These are phyloP conservation scores for Ennomos quercinarius DNA, from an alignment of 2,888 invertebrate genomes.

Conservation along the genomic window DNA sequence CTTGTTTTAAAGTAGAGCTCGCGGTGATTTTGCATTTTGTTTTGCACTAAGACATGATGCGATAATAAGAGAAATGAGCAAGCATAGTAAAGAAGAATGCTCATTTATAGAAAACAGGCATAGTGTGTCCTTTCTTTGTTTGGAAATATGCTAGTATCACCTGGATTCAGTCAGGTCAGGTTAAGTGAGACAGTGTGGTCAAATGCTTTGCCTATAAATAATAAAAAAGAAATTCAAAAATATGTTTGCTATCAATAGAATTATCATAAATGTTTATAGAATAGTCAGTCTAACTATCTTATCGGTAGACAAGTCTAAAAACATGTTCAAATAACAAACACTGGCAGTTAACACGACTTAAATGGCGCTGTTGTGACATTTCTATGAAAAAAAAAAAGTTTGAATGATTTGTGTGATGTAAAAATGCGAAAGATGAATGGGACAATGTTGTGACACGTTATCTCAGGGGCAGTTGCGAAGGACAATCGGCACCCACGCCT, in stretches of 20 bases:
- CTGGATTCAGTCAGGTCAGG: too few species aligned
- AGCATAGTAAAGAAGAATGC: too few species aligned
- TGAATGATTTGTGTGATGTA: conserved; percentile 9
- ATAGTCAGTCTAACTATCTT: conserved; percentile 21
- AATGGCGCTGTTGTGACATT: conserved; percentile 24
- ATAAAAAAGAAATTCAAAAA: too few species aligned
- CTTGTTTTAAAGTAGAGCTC: conserved; percentile 44
- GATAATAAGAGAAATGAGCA: too few species aligned
- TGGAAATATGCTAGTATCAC: too few species aligned
- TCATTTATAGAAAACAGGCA: too few species aligned
- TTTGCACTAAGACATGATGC: too few species aligned
- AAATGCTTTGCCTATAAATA: too few species aligned
- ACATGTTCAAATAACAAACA: conserved; percentile 21
- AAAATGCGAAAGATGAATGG: conserved; percentile 48
- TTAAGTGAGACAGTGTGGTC: too few species aligned
- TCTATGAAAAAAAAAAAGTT: conserved; percentile 26
- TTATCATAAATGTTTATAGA: conserved; percentile 13
- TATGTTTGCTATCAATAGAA: neutral
- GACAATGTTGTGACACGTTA: conserved; percentile 62
- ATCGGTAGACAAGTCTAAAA: conserved; percentile 9
- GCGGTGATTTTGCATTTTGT: conserved; percentile 11
- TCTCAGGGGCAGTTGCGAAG: conserved; percentile 74
- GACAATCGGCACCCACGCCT: conserved; percentile 73
- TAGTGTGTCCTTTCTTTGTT: too few species aligned
- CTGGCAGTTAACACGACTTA: conserved; percentile 25